phyloP scores from a whole-genome alignment of 2,797 vertebrate genomes.

The Phaenicophaeus curvirostris region DNA sequence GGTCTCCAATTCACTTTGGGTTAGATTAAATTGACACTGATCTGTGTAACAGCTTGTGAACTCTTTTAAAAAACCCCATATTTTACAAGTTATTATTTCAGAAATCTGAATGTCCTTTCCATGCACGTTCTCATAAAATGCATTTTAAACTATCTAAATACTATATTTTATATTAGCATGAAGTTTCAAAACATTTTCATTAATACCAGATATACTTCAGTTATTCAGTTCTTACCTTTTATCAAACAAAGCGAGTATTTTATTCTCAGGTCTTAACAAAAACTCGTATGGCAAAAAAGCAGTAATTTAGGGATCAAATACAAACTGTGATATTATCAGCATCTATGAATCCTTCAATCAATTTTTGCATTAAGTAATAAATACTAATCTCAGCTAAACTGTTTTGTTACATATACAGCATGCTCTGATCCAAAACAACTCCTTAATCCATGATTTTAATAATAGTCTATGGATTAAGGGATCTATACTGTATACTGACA shows the following conservation, averaged over 20 bases:
- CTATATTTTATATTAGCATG: background rate
- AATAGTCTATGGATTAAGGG: constrained; percentile 56
- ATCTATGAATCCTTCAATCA: constrained; percentile 16
- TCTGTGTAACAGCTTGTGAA: background rate
- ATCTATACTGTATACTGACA: constrained; percentile 27
- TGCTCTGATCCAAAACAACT: constrained; percentile 36
- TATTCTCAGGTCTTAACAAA: background rate
- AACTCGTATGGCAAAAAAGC: background rate
- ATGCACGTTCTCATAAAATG: background rate
- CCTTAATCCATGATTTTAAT: constrained; percentile 64
- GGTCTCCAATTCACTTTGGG: background rate
- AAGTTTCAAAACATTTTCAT: background rate
- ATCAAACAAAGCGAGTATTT: background rate
- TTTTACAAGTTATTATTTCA: background rate
- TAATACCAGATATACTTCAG: background rate
- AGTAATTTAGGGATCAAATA: background rate
- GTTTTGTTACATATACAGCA: constrained; percentile 41
- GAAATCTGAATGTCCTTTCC: background rate
- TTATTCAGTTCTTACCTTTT: background rate
- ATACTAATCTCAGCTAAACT: constrained; percentile 56
- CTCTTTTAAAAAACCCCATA: background rate
- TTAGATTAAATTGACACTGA: background rate
- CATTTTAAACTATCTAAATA: background rate
- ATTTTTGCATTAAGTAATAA: constrained; percentile 6
- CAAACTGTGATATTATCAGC: background rate